Evolutionary conservation across 1,140 invertebrate genomes (phyloP).

Genomic region (Coenobita brevimanus): DNA sequence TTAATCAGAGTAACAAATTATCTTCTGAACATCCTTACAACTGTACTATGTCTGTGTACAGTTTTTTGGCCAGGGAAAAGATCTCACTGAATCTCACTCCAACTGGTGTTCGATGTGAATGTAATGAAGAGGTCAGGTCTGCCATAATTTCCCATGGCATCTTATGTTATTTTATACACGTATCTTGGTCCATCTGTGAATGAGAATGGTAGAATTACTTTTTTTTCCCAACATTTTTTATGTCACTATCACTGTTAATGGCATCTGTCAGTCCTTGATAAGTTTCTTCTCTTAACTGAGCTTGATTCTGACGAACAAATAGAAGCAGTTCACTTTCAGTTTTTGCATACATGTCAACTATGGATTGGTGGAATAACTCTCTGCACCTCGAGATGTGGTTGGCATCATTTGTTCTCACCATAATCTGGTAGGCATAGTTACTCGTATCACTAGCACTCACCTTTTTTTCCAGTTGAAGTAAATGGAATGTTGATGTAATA

Average conservation of each 20-base stretch:
- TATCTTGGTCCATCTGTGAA: conserved; percentile 73
- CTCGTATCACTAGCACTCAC: too few relatives aligned
- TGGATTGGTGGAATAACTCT: conserved; percentile 68
- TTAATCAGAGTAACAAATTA: conserved; percentile 69
- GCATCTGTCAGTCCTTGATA: neutral
- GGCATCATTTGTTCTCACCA: too few relatives aligned
- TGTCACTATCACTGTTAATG: neutral
- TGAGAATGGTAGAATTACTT: conserved; percentile 73
- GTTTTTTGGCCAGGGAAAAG: conserved; percentile 69
- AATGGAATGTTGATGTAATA: neutral
- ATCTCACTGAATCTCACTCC: conserved; percentile 72
- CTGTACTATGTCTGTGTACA: neutral
- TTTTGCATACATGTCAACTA: conserved; percentile 71
- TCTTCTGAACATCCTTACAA: neutral
- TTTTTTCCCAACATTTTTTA: conserved; percentile 68
- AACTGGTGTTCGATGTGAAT: conserved; percentile 75
- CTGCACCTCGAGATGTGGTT: conserved; percentile 63
- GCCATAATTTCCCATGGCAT: conserved; percentile 74
- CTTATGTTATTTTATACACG: conserved; percentile 74
- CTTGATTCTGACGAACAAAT: conserved; percentile 70
- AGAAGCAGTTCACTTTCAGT: conserved; percentile 70
- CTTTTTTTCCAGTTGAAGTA: neutral
- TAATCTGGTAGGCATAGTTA: neutral
- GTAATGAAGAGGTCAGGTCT: conserved; percentile 75
- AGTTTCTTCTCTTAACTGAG: conserved; percentile 49